Evolutionary conservation across 2,888 invertebrate species (phyloP), one percentile per base, ranked within the genome.

Genomic region (Macrophya alboannulata): DNA sequence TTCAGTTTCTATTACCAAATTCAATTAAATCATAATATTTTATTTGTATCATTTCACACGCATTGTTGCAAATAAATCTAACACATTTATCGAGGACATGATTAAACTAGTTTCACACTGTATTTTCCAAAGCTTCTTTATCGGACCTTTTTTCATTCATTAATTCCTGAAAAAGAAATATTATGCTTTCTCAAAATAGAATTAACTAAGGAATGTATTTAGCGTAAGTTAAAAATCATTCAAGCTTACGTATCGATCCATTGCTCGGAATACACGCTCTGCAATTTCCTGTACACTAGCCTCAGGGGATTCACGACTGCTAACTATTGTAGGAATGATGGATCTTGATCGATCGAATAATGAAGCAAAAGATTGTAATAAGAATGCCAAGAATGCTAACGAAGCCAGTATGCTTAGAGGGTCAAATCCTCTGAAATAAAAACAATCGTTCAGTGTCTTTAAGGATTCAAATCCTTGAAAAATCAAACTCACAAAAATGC

Each of bases 331-430:
- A 85, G 92, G 91, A 85, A 92, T 86, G 45, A 92, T 91, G 0
- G 93, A 92, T 87, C 92, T 89, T 40, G 92, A 92, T 85, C 91
- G 91, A 88, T 93, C 92, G 79, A 92, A 93, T 25, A 93, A 87
- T 10, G 92, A 90, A 17, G 91, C 90, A 51, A 94, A 91, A 0
- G 93, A 93, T 88, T 94, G 94, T n/a, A 94, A 85, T n/a, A 94
- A 86, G 87, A 94, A 93, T 43, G 93, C 93, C 79, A 94, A 87
- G 86, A 94, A 94, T n/a, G 93, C 93, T 25, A 94, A 87, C 8
- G 93, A 93, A 48, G 93, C 93, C 51, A 94, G 88, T 40, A 94
- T 89, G 82, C 92, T 93, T 79, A 94, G 90, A n/a, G 94, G 93
- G 87, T 94, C 94, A 85, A 94, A 92, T 51, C 92, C 90, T 77